Evolutionary conservation across 2,113 vertebrate genomes (phyloP).

Genomic region (Dermatemys mawii): DNA sequence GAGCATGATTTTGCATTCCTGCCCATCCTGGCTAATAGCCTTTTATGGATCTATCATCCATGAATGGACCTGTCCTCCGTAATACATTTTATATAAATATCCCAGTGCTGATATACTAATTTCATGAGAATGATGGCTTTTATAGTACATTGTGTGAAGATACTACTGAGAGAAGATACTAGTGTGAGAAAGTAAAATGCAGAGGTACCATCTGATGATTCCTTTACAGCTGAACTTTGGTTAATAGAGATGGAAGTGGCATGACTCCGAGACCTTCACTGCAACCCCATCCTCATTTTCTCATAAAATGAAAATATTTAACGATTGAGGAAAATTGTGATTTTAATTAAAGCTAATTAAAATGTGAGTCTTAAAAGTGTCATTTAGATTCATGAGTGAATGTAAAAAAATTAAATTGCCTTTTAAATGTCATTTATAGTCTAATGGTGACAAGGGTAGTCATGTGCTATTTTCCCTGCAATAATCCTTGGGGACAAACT

Average conservation of each 20-base stretch:
- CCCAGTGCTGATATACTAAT: fast-evolving
- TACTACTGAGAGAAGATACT: not conserved
- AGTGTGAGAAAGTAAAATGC: not conserved
- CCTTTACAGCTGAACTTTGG: not conserved
- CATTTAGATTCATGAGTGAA: not conserved
- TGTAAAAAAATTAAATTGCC: not conserved
- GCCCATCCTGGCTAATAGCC: too few relatives aligned
- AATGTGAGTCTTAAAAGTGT: not conserved
- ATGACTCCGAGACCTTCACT: not conserved
- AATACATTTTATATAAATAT: fast-evolving
- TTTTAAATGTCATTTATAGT: not conserved
- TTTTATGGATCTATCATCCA: too few relatives aligned
- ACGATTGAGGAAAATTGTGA: not conserved
- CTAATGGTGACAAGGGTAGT: not conserved
- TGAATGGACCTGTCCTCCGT: not conserved
- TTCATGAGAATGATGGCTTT: not conserved
- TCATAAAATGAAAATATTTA: not conserved
- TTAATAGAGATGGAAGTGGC: not conserved
- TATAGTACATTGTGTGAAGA: not conserved
- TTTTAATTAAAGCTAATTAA: not conserved
- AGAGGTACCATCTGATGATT: not conserved
- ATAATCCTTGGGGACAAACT: not conserved
- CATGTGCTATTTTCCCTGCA: not conserved
- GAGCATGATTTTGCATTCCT: too few relatives aligned
- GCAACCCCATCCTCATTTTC: not conserved